Base-by-base conservation (phyloP, 2,888 invertebrate species). In the Idaea straminata region DNA sequence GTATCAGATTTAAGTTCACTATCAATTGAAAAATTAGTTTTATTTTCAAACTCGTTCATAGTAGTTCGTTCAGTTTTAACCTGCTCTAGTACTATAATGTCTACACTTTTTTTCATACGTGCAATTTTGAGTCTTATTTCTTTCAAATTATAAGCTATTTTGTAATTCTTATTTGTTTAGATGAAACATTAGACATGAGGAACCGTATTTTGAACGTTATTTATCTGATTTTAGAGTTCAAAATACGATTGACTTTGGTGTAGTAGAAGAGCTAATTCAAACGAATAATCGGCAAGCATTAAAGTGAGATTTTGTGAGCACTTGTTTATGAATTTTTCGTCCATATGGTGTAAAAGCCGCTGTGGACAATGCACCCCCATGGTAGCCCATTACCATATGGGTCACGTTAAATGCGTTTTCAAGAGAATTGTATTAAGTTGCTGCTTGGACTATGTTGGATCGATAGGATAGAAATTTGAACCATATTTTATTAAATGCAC, bases 341-440 rank as follows among this genome's bases (percentile, higher is more conserved):
- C 87, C 93, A 93, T 93, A 93, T 93, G 93, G 93, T 89, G 81
- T 88, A 89, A 89, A 89, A 91, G 90, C 91, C 83, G 87, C 83
- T 74, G 75, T 79, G 85, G 83, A 91, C 92, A 92, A 91, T 91
- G 83, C 83, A 80, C 92, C 92, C 91, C 81, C 85, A 92, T 90
- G 77, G 77, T 62, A 47, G 63, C 72, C 85, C 79, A 83, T 88
- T 88, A 87, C 89, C 92, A 91, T 93, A 93, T 93, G 93, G 74
- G 91, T 85, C 84, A 79, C 82, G 93, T 93, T 93, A 93, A 90
- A 89, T 85, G 83, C 83, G 73, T 82, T 91, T 91, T 87, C 82
- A 92, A 91, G 84, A 88, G 89, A 86, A 87, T 88, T 77, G 85
- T 87, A 91, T 91, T 78, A 79, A 71, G 63, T 72, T 65, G 58